Conservation (phyloP, 2,113 vertebrate species). For the Tachycineta bicolor region DNA sequence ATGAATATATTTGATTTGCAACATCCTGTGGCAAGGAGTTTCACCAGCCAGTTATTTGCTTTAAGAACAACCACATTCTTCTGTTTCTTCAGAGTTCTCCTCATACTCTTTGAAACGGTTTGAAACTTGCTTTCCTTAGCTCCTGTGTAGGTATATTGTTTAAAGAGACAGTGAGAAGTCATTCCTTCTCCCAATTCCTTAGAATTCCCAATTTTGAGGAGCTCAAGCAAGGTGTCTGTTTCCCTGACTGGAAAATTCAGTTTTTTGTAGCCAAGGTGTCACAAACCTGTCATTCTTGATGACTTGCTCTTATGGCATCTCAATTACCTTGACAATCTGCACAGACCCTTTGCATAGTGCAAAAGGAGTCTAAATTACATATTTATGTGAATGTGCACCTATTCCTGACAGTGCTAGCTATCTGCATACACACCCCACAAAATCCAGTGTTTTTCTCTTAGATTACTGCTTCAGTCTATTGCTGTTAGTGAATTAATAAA, state of each 20-base stretch:
- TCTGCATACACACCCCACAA: background rate
- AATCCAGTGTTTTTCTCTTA: background rate
- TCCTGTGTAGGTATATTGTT: background rate
- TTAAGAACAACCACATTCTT: background rate
- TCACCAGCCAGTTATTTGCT: background rate
- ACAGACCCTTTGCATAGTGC: background rate
- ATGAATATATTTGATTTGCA: background rate
- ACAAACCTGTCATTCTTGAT: background rate
- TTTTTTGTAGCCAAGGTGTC: background rate
- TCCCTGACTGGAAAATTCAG: background rate
- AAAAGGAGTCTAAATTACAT: background rate
- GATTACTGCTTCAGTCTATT: background rate
- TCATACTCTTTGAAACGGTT: background rate
- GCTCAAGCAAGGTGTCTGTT: background rate
- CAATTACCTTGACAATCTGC: background rate
- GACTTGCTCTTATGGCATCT: background rate
- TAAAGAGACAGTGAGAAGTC: background rate
- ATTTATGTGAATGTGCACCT: background rate
- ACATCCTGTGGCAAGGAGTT: background rate
- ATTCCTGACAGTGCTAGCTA: background rate
- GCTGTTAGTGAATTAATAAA: background rate
- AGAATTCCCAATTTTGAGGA: background rate
- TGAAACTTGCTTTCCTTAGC: background rate
- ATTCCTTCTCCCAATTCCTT: background rate
- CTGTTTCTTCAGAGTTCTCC: background rate